These are phyloP conservation scores for Ochotona princeps DNA, from an alignment of 2,113 vertebrate species.

Conservation along the genomic window DNA sequence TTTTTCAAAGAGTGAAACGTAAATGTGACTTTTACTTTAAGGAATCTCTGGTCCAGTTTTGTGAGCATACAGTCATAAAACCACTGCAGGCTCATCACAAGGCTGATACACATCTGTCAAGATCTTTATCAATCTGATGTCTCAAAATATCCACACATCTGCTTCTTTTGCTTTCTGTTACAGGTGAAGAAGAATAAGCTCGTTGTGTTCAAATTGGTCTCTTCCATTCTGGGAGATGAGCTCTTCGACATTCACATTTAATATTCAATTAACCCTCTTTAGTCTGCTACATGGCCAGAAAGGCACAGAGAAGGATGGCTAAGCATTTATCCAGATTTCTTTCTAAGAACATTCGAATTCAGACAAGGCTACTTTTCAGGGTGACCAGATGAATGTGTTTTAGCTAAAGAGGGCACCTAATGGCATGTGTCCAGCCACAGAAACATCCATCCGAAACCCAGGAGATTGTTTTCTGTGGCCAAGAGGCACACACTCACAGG, in stretches of 20 bases:
- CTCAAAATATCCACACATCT: not conserved
- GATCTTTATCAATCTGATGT: not conserved
- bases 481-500: not conserved
- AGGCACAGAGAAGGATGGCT: not conserved
- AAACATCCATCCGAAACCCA: not conserved
- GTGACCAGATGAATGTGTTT: not conserved
- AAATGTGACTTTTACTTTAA: not conserved
- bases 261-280: not conserved
- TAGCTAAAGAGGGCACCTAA: not conserved
- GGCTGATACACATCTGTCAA: not conserved
- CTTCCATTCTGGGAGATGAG: not conserved
- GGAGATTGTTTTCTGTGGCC: not conserved
- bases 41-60: not conserved
- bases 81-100: not conserved
- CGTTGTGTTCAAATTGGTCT: not conserved
- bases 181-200: not conserved
- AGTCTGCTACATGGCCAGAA: not conserved
- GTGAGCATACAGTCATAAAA: not conserved
- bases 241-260: not conserved
- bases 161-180: not conserved
- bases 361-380: constrained; percentile 46
- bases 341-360: constrained; percentile 28
- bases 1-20: not conserved
- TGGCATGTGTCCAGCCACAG: not conserved
- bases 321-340: constrained; percentile 66